phyloP scores from a whole-genome alignment of 2,797 vertebrate species.

The Phalloptychus januarius region DNA sequence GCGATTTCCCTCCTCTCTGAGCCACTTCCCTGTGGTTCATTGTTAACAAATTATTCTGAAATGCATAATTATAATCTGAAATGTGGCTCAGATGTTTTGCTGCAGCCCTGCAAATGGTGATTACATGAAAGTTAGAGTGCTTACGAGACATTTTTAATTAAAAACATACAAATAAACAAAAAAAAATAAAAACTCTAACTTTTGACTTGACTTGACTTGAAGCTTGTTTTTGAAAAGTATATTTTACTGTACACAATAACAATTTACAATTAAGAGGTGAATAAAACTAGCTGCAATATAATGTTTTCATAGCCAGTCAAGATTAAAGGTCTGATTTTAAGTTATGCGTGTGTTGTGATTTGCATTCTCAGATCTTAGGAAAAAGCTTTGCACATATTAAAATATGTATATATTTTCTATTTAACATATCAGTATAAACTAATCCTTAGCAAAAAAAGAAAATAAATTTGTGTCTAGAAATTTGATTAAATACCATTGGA shows the following conservation, averaged over 20 bases:
- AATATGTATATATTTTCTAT: conserved; percentile 45
- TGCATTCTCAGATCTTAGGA: conserved; percentile 20
- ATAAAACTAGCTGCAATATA: neutral
- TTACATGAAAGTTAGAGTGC: neutral
- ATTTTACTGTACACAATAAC: neutral
- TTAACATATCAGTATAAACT: conserved; percentile 10
- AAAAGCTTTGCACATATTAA: conserved; percentile 39
- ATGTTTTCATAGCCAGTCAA: neutral
- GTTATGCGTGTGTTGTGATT: conserved; percentile 6
- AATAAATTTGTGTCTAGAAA: no score
- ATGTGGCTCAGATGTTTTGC: neutral
- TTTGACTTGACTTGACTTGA: neutral
- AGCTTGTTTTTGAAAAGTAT: neutral
- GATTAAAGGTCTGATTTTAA: neutral
- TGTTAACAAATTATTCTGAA: neutral
- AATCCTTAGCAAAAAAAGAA: neutral
- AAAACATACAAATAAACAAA: neutral
- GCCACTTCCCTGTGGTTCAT: neutral
- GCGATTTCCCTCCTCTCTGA: neutral
- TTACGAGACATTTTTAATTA: neutral
- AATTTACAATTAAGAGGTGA: neutral
- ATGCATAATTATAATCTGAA: neutral
- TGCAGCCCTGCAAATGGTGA: neutral
- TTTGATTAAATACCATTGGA: no score
- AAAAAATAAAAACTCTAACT: neutral